phyloP scores from a whole-genome alignment of 2,797 vertebrate genomes.

The Parambassis ranga region DNA sequence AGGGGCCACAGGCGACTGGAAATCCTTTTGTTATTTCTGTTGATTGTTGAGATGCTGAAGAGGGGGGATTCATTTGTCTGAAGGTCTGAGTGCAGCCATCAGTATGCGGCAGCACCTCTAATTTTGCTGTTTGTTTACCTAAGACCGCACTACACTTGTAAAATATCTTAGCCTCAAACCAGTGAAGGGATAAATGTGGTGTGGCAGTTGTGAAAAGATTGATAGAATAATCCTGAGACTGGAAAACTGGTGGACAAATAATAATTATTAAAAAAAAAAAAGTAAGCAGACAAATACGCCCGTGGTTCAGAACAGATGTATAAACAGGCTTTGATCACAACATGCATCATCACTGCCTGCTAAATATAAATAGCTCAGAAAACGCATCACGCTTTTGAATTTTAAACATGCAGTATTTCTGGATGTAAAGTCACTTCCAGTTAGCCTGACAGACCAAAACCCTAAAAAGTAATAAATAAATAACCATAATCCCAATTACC shows the following conservation, averaged over 20 bases:
- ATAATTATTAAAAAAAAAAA: no score
- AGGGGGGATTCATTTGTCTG: slow-evolving; percentile 62
- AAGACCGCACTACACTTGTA: slow-evolving; percentile 11
- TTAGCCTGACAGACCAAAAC: background rate
- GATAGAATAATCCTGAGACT: slow-evolving; percentile 29
- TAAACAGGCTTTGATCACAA: slow-evolving; percentile 46
- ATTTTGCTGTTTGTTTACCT: slow-evolving; percentile 48
- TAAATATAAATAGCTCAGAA: slow-evolving; percentile 33
- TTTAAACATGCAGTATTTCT: slow-evolving; percentile 4
- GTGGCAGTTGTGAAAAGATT: slow-evolving; percentile 31
- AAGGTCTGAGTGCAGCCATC: slow-evolving; percentile 50
- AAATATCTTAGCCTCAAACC: slow-evolving; percentile 17
- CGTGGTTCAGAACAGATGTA: slow-evolving; percentile 30
- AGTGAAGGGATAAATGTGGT: background rate
- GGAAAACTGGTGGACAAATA: slow-evolving; percentile 19
- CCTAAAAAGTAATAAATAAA: background rate
- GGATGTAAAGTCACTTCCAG: background rate
- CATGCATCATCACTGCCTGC: slow-evolving; percentile 29
- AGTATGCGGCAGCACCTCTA: slow-evolving; percentile 24
- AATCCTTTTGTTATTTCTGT: slow-evolving; percentile 70
- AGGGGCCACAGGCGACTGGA: slow-evolving; percentile 41
- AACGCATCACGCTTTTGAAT: slow-evolving; percentile 14
- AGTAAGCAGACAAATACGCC: slow-evolving; percentile 20
- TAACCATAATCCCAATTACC: background rate
- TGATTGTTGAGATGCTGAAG: slow-evolving; percentile 63